These are phyloP conservation scores for Hucho hucho DNA, from an alignment of 2,113 vertebrate species.

Conservation along the genomic window DNA sequence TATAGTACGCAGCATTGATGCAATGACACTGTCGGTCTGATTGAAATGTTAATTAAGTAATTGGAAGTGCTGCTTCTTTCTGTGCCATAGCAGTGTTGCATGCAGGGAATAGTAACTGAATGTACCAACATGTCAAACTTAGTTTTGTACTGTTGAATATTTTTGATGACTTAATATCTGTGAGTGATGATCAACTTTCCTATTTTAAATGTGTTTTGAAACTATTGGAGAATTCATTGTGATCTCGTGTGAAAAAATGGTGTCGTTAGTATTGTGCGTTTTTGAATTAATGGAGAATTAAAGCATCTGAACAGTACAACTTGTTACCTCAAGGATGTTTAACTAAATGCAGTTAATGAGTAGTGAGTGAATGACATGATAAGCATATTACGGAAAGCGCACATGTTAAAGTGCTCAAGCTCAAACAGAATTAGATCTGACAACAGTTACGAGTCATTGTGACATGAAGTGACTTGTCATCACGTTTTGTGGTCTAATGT, in stretches of 20 bases:
- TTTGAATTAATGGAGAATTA: not conserved
- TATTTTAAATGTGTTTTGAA: not conserved
- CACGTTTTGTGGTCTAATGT: no score
- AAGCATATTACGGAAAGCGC: not conserved
- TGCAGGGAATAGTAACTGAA: conserved; percentile 33
- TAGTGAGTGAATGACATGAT: not conserved
- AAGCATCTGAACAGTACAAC: not conserved
- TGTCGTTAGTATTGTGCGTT: not conserved
- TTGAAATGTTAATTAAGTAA: not conserved
- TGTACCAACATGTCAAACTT: conserved; percentile 17
- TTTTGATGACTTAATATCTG: not conserved
- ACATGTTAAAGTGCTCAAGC: not conserved
- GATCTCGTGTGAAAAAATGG: not conserved
- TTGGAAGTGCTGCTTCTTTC: not conserved
- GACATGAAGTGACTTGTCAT: not conserved
- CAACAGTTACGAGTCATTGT: not conserved
- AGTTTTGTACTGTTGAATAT: not conserved
- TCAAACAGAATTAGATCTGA: no score
- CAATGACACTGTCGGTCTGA: no score
- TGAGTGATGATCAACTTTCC: not conserved
- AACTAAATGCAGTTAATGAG: not conserved
- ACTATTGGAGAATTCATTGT: not conserved
- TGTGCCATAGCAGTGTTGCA: conserved; percentile 27
- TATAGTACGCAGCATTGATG: no score
- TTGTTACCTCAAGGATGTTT: not conserved